Conservation (phyloP, 1,140 invertebrate genomes). For the Whitmania pigra region DNA sequence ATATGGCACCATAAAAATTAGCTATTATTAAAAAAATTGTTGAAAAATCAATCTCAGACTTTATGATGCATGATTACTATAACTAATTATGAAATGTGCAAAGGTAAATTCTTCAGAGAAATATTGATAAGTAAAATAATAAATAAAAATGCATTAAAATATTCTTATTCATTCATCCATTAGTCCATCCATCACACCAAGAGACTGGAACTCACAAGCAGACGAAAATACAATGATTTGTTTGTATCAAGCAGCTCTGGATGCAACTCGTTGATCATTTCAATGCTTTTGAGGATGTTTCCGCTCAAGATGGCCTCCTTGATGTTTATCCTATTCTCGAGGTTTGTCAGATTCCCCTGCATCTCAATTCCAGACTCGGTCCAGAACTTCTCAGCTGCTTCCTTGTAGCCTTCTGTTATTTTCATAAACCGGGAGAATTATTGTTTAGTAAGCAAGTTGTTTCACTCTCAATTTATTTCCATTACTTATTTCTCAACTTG, state of each 20-base stretch:
- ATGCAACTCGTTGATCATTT: slow-evolving; percentile 81
- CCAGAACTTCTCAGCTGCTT: slow-evolving; percentile 91
- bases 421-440: not conserved
- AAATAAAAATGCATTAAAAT: too few relatives aligned
- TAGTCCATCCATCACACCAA: too few relatives aligned
- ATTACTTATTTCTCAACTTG: not conserved
- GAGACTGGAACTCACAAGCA: slow-evolving; percentile 53
- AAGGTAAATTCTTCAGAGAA: too few relatives aligned
- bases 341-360: slow-evolving; percentile 67
- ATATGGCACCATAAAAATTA: too few relatives aligned
- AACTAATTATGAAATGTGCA: too few relatives aligned
- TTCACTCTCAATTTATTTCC: not conserved
- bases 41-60: too few relatives aligned
- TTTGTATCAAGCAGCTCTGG: slow-evolving; percentile 89
- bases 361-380: slow-evolving; percentile 79
- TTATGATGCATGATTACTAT: too few relatives aligned
- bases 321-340: slow-evolving; percentile 86
- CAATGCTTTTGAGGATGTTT: slow-evolving; percentile 78
- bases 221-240: slow-evolving; percentile 83
- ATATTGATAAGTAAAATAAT: too few relatives aligned
- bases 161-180: too few relatives aligned
- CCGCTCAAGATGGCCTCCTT: slow-evolving; percentile 85
- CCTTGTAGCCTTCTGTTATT: slow-evolving; percentile 81
- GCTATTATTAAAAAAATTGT: too few relatives aligned
- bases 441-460: not conserved